Evolutionary conservation across 2,113 vertebrate species (phyloP).

Genomic region (Actinemys pallida): DNA sequence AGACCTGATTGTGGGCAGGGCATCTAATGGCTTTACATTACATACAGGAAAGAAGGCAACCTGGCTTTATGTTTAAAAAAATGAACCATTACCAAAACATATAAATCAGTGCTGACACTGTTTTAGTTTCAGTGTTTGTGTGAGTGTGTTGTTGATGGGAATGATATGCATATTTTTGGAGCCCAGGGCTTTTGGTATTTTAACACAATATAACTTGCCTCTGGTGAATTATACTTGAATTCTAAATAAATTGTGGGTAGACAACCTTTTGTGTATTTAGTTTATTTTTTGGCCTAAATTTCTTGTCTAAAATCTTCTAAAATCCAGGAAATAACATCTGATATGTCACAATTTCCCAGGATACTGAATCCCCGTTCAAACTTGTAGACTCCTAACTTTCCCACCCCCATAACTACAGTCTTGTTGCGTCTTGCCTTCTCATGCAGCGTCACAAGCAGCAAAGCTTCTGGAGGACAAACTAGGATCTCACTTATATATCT

Average conservation of each 20-base stretch:
- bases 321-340: not conserved
- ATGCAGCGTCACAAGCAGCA: not conserved
- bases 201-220: not conserved
- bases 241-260: not conserved
- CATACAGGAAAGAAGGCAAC: fast-evolving
- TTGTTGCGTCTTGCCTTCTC: not conserved
- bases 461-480: not conserved
- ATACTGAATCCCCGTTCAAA: not conserved
- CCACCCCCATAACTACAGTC: not conserved
- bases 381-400: not conserved
- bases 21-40: not conserved
- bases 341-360: not conserved
- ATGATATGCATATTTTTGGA: not conserved
- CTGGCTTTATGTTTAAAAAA: not conserved
- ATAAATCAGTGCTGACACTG: too few species aligned
- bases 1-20: not conserved
- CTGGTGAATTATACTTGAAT: not conserved
- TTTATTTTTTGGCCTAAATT: not conserved
- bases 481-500: not conserved
- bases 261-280: not conserved
- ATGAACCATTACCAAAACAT: too few species aligned
- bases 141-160: not conserved
- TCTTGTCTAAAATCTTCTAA: not conserved
- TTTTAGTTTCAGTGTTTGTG: not conserved
- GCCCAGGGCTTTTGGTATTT: not conserved